These are phyloP conservation scores for Papilio polytes DNA, from an alignment of 1,140 invertebrate species.

Conservation along the genomic window DNA sequence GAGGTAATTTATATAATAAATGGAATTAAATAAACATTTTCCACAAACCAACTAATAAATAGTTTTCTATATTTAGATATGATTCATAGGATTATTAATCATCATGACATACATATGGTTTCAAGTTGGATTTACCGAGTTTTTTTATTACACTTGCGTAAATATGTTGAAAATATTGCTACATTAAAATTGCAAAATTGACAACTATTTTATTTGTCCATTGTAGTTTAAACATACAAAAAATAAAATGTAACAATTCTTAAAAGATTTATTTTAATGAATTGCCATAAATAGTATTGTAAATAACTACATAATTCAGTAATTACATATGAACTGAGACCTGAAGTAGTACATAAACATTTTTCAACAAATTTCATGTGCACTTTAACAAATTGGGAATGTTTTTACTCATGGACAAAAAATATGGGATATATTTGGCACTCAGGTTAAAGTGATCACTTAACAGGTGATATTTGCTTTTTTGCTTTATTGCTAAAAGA, in stretches of 20 bases:
- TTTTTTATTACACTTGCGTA: neutral
- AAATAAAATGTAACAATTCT: neutral
- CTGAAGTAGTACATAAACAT: too few relatives aligned
- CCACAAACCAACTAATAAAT: neutral
- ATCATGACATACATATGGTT: slow-evolving; percentile 21
- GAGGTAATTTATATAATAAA: neutral
- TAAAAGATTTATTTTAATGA: too few relatives aligned
- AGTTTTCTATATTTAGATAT: slow-evolving; percentile 17
- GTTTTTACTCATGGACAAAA: neutral
- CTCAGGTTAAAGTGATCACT: neutral
- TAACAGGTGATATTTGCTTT: neutral
- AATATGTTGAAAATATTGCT: neutral
- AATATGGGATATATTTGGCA: neutral
- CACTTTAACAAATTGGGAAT: neutral
- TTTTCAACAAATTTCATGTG: too few relatives aligned
- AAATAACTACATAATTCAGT: neutral
- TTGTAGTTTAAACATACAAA: neutral
- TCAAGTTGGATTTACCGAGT: neutral
- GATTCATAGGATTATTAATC: slow-evolving; percentile 14
- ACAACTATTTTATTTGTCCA: too few relatives aligned
- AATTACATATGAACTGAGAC: too few relatives aligned
- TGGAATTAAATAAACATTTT: neutral
- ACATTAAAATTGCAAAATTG: neutral
- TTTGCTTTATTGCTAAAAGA: neutral
- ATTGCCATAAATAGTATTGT: too few relatives aligned